These are phyloP conservation scores for Polyommatus icarus DNA, from an alignment of 2,888 invertebrate genomes.

Conservation along the genomic window DNA sequence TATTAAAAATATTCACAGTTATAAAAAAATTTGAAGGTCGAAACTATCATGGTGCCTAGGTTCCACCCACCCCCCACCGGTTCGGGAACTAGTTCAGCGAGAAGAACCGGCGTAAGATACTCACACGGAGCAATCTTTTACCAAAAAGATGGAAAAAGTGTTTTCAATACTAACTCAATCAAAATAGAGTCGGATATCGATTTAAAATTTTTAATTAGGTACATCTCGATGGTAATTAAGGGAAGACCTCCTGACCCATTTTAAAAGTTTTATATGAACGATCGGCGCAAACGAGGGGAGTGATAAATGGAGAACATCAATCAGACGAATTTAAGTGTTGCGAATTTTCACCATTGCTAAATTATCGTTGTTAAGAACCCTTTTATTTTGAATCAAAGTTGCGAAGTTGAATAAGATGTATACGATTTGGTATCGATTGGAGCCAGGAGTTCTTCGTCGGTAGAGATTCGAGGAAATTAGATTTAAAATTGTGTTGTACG, in stretches of 20 bases:
- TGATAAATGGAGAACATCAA: slow-evolving; percentile 79
- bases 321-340: slow-evolving; percentile 77
- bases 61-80: too few species aligned
- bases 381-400: slow-evolving; percentile 51
- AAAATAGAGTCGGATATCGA: slow-evolving; percentile 53
- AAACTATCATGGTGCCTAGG: too few species aligned
- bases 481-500: too few species aligned
- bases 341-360: slow-evolving; percentile 68
- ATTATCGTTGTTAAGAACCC: slow-evolving; percentile 58
- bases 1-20: too few species aligned
- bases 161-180: slow-evolving; percentile 36
- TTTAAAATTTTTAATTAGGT: slow-evolving; percentile 72
- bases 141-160: too few species aligned
- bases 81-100: too few species aligned
- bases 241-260: slow-evolving; percentile 76
- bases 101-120: too few species aligned
- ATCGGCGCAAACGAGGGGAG: slow-evolving; percentile 66
- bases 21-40: too few species aligned
- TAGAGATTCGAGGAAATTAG: background rate
- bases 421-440: background rate
- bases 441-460: background rate
- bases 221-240: slow-evolving; percentile 65
- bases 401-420: slow-evolving; percentile 32
- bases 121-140: too few species aligned
- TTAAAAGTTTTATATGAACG: slow-evolving; percentile 71